Evolutionary conservation across 1,140 invertebrate genomes (phyloP), one percentile per base, ranked within the genome.

Genomic region (Caenorhabditis inopinata): DNA sequence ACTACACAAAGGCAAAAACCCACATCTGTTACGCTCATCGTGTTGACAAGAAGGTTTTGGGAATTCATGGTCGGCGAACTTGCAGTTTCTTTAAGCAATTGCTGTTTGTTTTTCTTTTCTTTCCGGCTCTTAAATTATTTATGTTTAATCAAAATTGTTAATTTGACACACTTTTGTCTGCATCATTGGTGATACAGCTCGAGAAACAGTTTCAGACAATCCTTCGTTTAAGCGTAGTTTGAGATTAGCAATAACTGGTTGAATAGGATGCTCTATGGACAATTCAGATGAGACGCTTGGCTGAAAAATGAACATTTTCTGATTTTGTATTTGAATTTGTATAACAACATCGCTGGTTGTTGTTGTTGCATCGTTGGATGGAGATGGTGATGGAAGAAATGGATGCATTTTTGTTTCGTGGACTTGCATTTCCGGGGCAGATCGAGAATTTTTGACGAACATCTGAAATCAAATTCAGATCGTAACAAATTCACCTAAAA

Each of bases 351-450:
- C 58, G 12, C 58, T 68, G n/a, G 58, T 68, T 12, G 58, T 68
- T 68, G 58, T 68, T 38, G 58, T 68, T 9, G 58, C 58, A 38
- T 68, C 58, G 21, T 68, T 68, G 0, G 58, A 68, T 68, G 58
- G 58, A 38, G 58, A 68, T 32, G 32, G 58, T 21, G 58, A 68
- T 21, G 58, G 58, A 21, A 68, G 58, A 25, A 68, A 68, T 21
- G 58, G 58, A 38, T 68, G 32, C 0, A 38, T 68, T 21, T 42
- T 68, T 16, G 58, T 68, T 21, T 68, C 58, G 23, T 68, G 14
- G 9, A 68, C 58, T 2, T 32, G 58, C 58, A 68, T 68, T 21
- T 68, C 58, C 16, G 58, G 58, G 7, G 58, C 58, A 18, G 58
- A 68, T 1, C 58, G 29, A 11, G 58, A 68, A 12, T 68, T 68